phyloP scores from a whole-genome alignment of 2,797 vertebrate genomes.

The Coluber constrictor region DNA sequence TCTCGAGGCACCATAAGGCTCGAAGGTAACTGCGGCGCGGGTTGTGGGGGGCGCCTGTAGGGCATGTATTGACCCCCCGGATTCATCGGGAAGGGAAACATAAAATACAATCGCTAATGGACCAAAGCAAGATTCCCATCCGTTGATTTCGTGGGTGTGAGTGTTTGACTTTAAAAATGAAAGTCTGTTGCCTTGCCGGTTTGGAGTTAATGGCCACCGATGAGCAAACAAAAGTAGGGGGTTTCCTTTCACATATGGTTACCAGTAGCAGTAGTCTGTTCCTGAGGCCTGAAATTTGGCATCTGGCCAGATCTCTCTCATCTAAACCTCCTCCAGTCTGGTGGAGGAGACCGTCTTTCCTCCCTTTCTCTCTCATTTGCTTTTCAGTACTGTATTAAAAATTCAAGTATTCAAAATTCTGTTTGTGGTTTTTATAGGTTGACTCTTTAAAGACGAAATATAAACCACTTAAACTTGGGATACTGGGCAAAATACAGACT shows the following conservation, averaged over 20 bases:
- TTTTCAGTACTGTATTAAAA: neutral
- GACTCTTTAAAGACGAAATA: neutral
- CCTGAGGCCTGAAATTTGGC: conserved; percentile 17
- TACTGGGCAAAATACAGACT: neutral
- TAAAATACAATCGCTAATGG: neutral
- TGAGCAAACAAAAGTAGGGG: neutral
- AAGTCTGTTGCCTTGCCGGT: neutral
- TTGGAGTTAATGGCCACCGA: neutral
- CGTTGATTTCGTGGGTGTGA: neutral
- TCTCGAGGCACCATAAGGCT: too few species aligned
- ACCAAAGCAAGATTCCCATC: neutral
- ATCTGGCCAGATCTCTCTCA: conserved; percentile 21
- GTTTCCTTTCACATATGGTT: neutral
- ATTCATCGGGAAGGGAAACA: neutral
- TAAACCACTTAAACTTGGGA: neutral
- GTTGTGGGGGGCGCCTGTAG: neutral
- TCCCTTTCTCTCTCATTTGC: neutral
- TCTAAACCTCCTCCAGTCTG: conserved; percentile 36
- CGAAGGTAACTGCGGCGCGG: neutral
- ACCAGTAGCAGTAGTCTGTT: neutral
- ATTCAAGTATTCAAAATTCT: neutral
- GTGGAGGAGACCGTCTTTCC: conserved; percentile 31
- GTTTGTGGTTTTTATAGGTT: neutral
- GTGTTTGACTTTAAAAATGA: neutral
- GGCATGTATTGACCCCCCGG: neutral